Evolutionary conservation across 2,113 vertebrate genomes (phyloP), one percentile per base, ranked within the genome.

Genomic region (Baryphthengus martii): DNA sequence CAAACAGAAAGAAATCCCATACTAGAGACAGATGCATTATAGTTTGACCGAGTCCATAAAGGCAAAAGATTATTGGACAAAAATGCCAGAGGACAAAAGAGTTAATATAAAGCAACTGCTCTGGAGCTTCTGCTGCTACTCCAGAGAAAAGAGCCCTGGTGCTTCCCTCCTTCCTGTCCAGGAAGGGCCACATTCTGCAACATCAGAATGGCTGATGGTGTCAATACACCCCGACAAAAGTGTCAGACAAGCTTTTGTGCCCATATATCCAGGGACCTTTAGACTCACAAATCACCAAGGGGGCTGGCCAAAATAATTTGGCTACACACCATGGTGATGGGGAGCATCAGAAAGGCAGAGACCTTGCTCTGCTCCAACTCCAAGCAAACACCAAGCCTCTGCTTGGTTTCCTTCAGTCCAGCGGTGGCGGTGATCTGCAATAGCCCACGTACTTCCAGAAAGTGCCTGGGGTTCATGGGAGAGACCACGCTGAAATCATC

Each of bases 221-320:
- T 26, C 42, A 28, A 31, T 3, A 1, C 20, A n/a, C 3, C 50
- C 56, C 29, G 47, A 28, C 11, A 5, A 13, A 29, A 45, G 37
- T 1, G 6, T 20, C 6, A 2, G 33, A 11, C 9, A 9, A 44
- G 28, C 6, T 61, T 24, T 20, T 2, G 6, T 35, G 29, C 49
- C 44, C 10, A 2, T 1, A 4, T 9, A 11, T 11, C 26, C 83
- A 31, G 29, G 53, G 20, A 13, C 12, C 17, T 7, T 53, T 9
- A 61, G 24, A 74, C 17, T 10, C 2, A 0, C 37, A 61, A 65
- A 40, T 29, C 33, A 4, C 4, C 13, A 4, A 0, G 0, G 8
- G 13, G 11, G 14, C 29, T 59, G 31, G 31, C 42, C 42, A 35
- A 4, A 62, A 23, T 11, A 9, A 31, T 50, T 1, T 50, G 31